Evolutionary conservation across 2,797 vertebrate species (phyloP), one percentile per base, ranked within the genome.

Genomic region (Enteromius anoplus): DNA sequence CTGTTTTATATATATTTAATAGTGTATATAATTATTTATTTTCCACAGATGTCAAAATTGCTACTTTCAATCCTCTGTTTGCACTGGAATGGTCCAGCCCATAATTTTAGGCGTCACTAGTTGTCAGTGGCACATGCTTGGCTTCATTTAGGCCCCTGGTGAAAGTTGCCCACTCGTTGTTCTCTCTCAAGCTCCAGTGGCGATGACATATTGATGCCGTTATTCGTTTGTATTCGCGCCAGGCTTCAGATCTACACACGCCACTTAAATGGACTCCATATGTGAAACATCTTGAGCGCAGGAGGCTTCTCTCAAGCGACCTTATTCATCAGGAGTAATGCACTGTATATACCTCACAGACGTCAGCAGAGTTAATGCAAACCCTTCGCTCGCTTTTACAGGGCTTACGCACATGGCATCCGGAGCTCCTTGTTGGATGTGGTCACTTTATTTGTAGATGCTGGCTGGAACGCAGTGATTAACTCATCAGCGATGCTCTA

Each of bases 201-300:
- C 26, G 69, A 66, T 85, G 82, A 87, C 81, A 88, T 85, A 71
- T 69, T 82, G 76, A 84, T 78, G 64, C 45, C 17, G 47, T 82
- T 82, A 80, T 80, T 86, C n/a, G 49, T 82, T 70, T 85, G 85
- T 85, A 80, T 82, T 34, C 55, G 51, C 11, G 84, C 87, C 85
- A 88, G 79, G 79, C 84, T 79, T 88, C 72, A 87, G 84, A 84
- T 84, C 58, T 73, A 73, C 65, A 83, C 64, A 78, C 80, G 69
- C 47, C 58, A 37, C 58, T 84, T 79, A 80, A 87, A 88, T 69
- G 14, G 37, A 42, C 53, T 77, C 81, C 87, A 87, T 84, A 87
- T 88, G 85, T 88, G 82, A 70, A 77, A 60, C 81, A 75, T 75
- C 76, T 82, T 79, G 83, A 85, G 75, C 11, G 26, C 69, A 79